phyloP scores from a whole-genome alignment of 2,888 invertebrate genomes.

The Glyphotaelius pellucidus region DNA sequence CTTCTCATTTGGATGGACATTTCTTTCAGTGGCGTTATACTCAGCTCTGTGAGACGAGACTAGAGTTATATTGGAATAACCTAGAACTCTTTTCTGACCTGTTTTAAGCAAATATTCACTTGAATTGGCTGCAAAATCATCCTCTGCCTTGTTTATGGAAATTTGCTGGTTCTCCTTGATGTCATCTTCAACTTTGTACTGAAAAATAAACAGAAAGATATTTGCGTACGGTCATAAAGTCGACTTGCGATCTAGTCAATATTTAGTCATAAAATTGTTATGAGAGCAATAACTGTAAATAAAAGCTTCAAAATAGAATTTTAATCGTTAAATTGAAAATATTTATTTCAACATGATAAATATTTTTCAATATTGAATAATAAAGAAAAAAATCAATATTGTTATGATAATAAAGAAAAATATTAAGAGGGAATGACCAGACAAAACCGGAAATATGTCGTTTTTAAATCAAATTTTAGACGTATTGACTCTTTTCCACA shows the following conservation, averaged over 20 bases:
- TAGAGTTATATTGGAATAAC: constrained; percentile 49
- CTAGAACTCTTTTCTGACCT: constrained; percentile 28
- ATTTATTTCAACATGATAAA: background rate
- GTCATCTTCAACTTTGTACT: constrained; percentile 33
- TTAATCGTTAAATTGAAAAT: background rate
- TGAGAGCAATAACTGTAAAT: background rate
- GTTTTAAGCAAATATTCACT: constrained; percentile 47
- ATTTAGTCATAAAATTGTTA: background rate
- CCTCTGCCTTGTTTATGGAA: constrained; percentile 42
- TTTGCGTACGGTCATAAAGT: background rate
- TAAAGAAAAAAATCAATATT: no score
- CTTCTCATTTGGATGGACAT: constrained; percentile 68
- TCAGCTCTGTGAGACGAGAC: constrained; percentile 43
- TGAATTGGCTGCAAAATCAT: constrained; percentile 34
- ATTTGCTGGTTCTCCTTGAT: constrained; percentile 26
- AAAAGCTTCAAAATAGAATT: background rate
- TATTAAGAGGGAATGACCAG: no score
- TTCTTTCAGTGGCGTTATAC: constrained; percentile 37
- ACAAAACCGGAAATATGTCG: no score
- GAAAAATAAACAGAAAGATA: constrained; percentile 24
- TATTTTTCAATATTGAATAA: background rate
- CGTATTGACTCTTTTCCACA: no score
- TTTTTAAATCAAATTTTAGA: no score
- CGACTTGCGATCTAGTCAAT: background rate
- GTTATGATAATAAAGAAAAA: background rate